A percentile compares a stretch with the other conserved stretches of the same genome.
These are phyloP conservation scores for Triops cancriformis DNA, from an alignment of 1,140 invertebrate genomes.

Conservation along the genomic window DNA sequence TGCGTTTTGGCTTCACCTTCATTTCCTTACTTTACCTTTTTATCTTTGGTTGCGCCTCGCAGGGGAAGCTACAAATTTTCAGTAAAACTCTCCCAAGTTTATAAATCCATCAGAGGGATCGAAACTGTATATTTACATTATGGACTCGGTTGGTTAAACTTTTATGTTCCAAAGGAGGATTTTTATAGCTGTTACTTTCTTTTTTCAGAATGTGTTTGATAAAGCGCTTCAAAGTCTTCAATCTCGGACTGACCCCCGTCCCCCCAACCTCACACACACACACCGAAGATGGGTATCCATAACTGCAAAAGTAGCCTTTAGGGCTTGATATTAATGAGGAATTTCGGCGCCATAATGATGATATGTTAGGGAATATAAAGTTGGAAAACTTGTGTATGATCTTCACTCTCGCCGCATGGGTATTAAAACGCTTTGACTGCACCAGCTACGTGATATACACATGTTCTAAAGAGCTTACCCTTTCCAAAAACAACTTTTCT, in stretches of 20 bases:
- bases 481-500: background rate
- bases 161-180: background rate
- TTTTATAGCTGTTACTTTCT: background rate
- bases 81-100: background rate
- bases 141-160: background rate
- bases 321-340: constrained; percentile 8
- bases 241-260: too few relatives aligned
- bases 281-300: too few relatives aligned
- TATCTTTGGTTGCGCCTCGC: too few relatives aligned
- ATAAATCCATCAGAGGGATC: background rate
- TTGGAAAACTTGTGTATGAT: background rate
- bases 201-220: background rate
- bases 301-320: background rate
- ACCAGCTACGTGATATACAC: background rate
- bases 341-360: constrained; percentile 1
- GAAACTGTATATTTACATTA: background rate
- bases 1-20: background rate
- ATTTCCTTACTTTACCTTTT: too few relatives aligned
- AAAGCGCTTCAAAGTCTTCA: background rate
- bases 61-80: background rate
- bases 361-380: background rate
- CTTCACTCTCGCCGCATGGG: background rate
- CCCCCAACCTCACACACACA: too few relatives aligned
- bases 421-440: background rate
- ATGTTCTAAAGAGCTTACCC: background rate